These are phyloP conservation scores for Heteronetta atricapilla DNA, from an alignment of 2,113 vertebrate species.

Conservation along the genomic window DNA sequence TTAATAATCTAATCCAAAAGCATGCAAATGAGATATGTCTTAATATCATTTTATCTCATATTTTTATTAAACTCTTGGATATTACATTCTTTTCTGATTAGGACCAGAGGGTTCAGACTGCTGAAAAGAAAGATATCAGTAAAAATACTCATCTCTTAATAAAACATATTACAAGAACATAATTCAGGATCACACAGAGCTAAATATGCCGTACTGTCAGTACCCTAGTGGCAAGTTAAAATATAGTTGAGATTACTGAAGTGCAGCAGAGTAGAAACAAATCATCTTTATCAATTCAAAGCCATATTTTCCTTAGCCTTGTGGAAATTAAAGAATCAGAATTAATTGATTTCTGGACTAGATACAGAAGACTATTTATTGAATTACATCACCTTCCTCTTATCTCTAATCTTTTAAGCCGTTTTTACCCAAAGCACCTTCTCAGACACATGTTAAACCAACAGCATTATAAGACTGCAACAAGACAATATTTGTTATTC, in stretches of 20 bases:
- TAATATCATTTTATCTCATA: background rate
- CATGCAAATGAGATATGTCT: background rate
- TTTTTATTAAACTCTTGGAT: background rate
- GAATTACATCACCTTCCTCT: slow-evolving; percentile 24
- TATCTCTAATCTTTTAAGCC: slow-evolving; percentile 15
- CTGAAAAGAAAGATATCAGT: slow-evolving; percentile 24
- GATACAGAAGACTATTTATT: slow-evolving; percentile 30
- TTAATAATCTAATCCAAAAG: slow-evolving; percentile 18
- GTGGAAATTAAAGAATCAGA: slow-evolving; percentile 50
- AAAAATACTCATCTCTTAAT: slow-evolving; percentile 41
- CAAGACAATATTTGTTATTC: slow-evolving; percentile 1
- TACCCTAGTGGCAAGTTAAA: background rate
- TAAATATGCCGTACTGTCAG: slow-evolving; percentile 21
- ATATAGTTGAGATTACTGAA: slow-evolving; percentile 30
- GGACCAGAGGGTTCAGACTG: background rate
- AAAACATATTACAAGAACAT: slow-evolving; percentile 39
- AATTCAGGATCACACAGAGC: slow-evolving; percentile 35
- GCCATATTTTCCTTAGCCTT: slow-evolving; percentile 36
- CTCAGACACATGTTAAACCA: slow-evolving; percentile 3
- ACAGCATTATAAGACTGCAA: background rate
- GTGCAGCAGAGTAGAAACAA: background rate
- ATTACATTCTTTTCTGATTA: slow-evolving; percentile 31
- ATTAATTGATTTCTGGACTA: slow-evolving; percentile 26
- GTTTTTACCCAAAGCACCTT: background rate
- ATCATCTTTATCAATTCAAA: slow-evolving; percentile 52